Evolutionary conservation across 1,140 invertebrate genomes (phyloP).

Genomic region (Trichomalopsis sarcophagae): DNA sequence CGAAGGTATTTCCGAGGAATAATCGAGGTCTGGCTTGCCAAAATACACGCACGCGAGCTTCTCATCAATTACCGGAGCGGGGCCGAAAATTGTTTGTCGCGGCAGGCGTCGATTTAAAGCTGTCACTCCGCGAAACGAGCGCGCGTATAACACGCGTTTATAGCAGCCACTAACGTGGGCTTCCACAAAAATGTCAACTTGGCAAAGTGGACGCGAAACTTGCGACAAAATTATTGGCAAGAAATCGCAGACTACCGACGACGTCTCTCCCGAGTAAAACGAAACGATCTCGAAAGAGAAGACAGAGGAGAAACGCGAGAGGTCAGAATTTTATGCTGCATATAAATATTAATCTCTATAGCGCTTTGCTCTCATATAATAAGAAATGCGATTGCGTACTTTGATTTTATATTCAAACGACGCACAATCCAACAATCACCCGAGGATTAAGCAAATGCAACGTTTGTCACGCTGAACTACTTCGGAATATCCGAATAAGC

Average conservation of each 20-base stretch:
- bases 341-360: too few relatives aligned
- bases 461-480: background rate
- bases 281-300: background rate
- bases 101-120: constrained; percentile 36
- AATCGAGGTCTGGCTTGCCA: background rate
- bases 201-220: constrained; percentile 24
- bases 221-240: constrained; percentile 34
- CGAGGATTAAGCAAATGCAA: too few relatives aligned
- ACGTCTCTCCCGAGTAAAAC: constrained; percentile 27
- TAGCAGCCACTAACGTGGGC: background rate
- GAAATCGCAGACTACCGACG: constrained; percentile 4
- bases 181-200: constrained; percentile 45
- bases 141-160: background rate
- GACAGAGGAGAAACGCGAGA: too few relatives aligned
- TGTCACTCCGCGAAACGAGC: constrained; percentile 7
- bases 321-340: too few relatives aligned
- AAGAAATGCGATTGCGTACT: too few relatives aligned
- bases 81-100: constrained; percentile 35
- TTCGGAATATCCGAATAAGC: background rate
- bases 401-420: too few relatives aligned
- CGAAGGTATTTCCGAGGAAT: constrained; percentile 8
- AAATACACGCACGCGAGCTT: background rate
- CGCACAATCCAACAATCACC: too few relatives aligned
- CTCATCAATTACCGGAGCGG: constrained; percentile 23
- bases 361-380: too few relatives aligned